Conservation (phyloP, 2,888 invertebrate genomes). For the Eutolmus rufibarbis region DNA sequence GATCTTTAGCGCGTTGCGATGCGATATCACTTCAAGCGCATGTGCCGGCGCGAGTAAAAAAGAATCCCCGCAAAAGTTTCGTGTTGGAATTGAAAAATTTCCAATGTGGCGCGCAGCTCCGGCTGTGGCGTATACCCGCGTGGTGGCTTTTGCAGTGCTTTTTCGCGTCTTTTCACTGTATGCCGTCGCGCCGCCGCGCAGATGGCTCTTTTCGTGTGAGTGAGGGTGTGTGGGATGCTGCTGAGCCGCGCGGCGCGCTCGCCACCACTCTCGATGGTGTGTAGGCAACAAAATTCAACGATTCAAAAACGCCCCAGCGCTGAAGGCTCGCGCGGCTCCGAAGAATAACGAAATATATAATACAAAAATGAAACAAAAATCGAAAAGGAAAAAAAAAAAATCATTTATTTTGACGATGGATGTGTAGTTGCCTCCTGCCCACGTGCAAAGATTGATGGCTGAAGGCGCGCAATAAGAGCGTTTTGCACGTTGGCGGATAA, state of each 20-base stretch:
- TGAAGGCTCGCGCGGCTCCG: background rate
- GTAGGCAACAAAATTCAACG: background rate
- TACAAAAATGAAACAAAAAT: background rate
- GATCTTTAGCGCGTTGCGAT: background rate
- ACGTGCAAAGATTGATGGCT: slow-evolving; percentile 40
- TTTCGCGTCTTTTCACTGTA: slow-evolving; percentile 15
- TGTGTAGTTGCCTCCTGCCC: slow-evolving; percentile 21
- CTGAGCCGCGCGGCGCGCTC: background rate
- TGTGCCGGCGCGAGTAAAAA: slow-evolving; percentile 35
- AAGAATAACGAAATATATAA: background rate
- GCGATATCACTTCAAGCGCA: slow-evolving; percentile 17
- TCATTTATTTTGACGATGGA: background rate
- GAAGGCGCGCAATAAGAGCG: slow-evolving; percentile 39
- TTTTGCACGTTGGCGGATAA: slow-evolving; percentile 44
- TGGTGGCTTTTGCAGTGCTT: slow-evolving; percentile 30
- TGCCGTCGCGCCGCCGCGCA: background rate
- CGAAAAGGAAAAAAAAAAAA: background rate
- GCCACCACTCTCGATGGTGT: background rate
- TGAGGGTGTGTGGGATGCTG: slow-evolving; percentile 40
- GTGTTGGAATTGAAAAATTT: slow-evolving; percentile 1
- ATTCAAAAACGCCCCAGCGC: background rate
- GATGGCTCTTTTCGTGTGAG: background rate
- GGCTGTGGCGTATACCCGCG: background rate
- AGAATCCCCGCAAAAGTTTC: slow-evolving; percentile 26
- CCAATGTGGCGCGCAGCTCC: background rate